Evolutionary conservation across 2,888 invertebrate genomes (phyloP).

Genomic region (Seira sanloemensis): DNA sequence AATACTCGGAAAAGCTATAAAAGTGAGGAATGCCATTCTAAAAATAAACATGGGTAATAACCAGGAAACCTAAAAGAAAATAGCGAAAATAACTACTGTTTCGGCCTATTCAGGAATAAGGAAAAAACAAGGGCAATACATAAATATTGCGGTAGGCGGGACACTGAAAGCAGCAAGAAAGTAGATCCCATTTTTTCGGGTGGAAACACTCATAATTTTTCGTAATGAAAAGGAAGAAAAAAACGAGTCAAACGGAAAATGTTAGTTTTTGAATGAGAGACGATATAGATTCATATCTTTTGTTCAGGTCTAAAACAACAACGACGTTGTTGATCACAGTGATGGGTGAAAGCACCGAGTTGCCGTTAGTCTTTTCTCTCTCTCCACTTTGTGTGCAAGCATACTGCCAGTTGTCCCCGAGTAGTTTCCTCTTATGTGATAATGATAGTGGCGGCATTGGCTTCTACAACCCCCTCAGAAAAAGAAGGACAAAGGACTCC

Average conservation of each 20-base stretch:
- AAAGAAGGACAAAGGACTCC: background rate
- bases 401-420: too few relatives aligned
- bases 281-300: slow-evolving; percentile 39
- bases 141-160: slow-evolving; percentile 16
- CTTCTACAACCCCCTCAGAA: too few relatives aligned
- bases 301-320: slow-evolving; percentile 10
- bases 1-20: slow-evolving; percentile 57
- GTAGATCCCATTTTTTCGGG: slow-evolving; percentile 11
- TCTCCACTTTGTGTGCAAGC: too few relatives aligned
- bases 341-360: slow-evolving; percentile 58
- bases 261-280: slow-evolving; percentile 30
- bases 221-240: slow-evolving; percentile 56
- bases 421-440: too few relatives aligned
- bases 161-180: background rate
- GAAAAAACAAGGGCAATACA: slow-evolving; percentile 17
- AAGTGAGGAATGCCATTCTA: slow-evolving; percentile 56
- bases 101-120: background rate
- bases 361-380: slow-evolving; percentile 12
- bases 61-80: slow-evolving; percentile 24
- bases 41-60: slow-evolving; percentile 52
- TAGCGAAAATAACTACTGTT: slow-evolving; percentile 18
- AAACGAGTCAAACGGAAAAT: slow-evolving; percentile 13
- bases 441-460: background rate
- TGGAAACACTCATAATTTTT: slow-evolving; percentile 60
- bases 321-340: slow-evolving; percentile 40